Conservation (phyloP, 2,113 vertebrate genomes). For the Gracilinanus agilis region DNA sequence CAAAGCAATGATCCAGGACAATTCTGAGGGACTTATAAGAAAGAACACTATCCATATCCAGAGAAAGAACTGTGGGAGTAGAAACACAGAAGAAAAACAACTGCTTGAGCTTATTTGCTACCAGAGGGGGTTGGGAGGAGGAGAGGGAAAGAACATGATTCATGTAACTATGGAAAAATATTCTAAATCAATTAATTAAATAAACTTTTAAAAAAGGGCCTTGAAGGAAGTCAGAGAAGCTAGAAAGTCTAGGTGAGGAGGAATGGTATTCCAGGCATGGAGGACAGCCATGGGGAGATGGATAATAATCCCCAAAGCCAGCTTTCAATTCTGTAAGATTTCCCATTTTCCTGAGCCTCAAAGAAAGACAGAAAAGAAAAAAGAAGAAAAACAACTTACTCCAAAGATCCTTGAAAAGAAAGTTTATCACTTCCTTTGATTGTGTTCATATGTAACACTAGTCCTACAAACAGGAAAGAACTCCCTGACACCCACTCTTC, state of each 20-base stretch:
- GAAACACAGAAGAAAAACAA: no score
- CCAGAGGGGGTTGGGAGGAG: no score
- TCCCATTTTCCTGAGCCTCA: conserved; percentile 13
- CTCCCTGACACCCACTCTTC: not conserved
- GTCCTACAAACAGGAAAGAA: conserved; percentile 18
- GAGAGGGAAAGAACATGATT: no score
- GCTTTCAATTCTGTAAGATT: not conserved
- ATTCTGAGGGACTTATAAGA: no score
- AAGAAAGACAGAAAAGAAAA: conserved; percentile 13
- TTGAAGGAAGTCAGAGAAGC: no score
- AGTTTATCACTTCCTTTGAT: not conserved
- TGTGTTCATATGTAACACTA: not conserved
- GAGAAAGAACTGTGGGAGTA: no score
- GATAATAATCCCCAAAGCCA: not conserved
- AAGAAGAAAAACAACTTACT: not conserved
- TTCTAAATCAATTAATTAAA: no score
- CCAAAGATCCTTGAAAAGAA: conserved; percentile 12
- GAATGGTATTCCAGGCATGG: not conserved
- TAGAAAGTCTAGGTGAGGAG: not conserved
- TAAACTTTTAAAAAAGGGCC: no score
- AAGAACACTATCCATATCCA: no score
- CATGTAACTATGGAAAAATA: no score
- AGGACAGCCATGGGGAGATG: not conserved
- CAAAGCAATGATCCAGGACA: no score
- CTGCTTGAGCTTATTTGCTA: no score